phyloP scores from a whole-genome alignment of 2,797 vertebrate genomes.

The Dallia pectoralis region DNA sequence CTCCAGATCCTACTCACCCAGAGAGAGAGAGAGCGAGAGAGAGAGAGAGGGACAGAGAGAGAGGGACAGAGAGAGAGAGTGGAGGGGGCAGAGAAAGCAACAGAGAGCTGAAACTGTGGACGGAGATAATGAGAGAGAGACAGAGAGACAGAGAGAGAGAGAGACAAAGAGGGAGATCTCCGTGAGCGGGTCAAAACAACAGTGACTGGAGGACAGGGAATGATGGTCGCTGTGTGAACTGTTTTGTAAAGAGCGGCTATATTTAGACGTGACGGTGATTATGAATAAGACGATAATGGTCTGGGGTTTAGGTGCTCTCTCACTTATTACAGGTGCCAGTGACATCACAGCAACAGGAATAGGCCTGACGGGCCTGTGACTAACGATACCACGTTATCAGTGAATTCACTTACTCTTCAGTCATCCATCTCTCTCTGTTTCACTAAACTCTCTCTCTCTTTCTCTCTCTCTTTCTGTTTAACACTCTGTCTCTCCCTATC shows the following conservation, averaged over 20 bases:
- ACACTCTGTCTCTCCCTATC: background rate
- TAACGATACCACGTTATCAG: background rate
- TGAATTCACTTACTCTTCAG: background rate
- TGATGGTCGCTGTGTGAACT: slow-evolving; percentile 20
- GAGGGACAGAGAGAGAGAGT: background rate
- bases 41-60: background rate
- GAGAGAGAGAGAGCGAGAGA: background rate
- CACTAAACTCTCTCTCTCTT: background rate
- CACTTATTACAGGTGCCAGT: background rate
- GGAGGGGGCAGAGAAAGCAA: background rate
- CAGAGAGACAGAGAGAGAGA: background rate
- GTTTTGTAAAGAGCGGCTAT: slow-evolving; percentile 17
- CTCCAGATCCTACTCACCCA: slow-evolving; percentile 4
- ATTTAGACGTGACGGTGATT: background rate
- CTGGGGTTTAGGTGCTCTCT: background rate
- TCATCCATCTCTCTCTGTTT: background rate
- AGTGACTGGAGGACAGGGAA: background rate
- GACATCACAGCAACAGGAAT: slow-evolving; percentile 1
- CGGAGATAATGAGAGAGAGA: too few relatives aligned
- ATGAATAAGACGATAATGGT: slow-evolving; percentile 10
- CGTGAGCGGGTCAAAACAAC: slow-evolving; percentile 1
- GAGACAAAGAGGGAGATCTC: background rate
- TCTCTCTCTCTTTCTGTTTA: background rate
- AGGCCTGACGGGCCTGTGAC: background rate
- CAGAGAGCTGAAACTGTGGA: too few relatives aligned